Conservation (phyloP, 2,113 vertebrate species). For the Microtus ochrogaster region DNA sequence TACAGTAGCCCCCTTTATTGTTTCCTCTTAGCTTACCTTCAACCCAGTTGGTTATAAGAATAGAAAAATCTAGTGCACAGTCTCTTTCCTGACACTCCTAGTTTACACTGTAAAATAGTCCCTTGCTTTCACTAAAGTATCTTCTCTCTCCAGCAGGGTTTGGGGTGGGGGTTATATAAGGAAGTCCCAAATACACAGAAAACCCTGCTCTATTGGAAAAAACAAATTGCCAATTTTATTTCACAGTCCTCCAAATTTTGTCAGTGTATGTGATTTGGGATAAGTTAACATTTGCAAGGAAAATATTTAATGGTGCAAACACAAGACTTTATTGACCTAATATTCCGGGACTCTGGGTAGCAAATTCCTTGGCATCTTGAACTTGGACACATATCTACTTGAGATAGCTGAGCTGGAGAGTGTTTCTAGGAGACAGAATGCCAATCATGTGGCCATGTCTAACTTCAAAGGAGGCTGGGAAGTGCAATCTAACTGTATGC, state of each 20-base stretch:
- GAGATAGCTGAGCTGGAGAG: background rate
- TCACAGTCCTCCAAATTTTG: background rate
- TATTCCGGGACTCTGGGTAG: background rate
- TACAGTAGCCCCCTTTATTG: background rate
- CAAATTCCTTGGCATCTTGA: background rate
- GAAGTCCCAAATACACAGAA: background rate
- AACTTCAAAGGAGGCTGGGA: background rate
- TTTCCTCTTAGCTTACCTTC: background rate
- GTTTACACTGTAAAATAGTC: background rate
- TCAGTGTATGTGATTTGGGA: background rate
- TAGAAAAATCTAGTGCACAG: background rate
- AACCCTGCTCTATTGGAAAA: background rate
- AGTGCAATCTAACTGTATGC: background rate
- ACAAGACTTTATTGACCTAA: background rate
- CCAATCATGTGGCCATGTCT: background rate
- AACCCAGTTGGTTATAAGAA: background rate
- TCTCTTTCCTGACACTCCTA: background rate
- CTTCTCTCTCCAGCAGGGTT: background rate
- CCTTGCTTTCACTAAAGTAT: background rate
- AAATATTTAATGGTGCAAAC: background rate
- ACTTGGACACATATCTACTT: background rate
- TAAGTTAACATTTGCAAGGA: background rate
- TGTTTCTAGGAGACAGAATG: background rate
- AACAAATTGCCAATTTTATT: background rate
- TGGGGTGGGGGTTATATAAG: background rate